These are phyloP conservation scores for Plagodis dolabraria DNA, from an alignment of 2,888 invertebrate genomes.

Conservation along the genomic window DNA sequence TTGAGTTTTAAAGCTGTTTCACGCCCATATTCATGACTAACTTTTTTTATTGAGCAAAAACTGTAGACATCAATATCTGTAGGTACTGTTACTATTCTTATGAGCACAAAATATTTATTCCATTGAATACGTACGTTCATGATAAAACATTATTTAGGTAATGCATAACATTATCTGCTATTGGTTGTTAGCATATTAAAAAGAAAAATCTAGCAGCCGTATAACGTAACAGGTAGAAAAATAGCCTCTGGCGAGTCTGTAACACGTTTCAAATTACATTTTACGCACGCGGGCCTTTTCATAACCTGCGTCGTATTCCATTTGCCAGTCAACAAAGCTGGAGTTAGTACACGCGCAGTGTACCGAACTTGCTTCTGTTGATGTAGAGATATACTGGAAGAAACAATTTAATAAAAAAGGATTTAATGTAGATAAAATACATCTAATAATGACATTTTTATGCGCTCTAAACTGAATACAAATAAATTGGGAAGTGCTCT, in stretches of 20 bases:
- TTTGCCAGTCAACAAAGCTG: constrained; percentile 55
- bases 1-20: too few species aligned
- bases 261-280: constrained; percentile 57
- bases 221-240: constrained; percentile 18
- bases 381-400: constrained; percentile 35
- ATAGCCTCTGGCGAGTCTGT: constrained; percentile 35
- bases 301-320: constrained; percentile 55
- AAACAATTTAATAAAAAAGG: not conserved
- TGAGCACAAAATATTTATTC: too few species aligned
- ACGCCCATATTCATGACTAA: too few species aligned
- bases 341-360: constrained; percentile 39
- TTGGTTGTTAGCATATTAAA: constrained; percentile 29
- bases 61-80: too few species aligned
- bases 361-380: constrained; percentile 31
- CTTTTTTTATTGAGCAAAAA: too few species aligned
- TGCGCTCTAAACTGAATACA: not conserved
- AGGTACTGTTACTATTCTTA: too few species aligned
- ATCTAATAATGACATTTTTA: not conserved
- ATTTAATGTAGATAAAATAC: not conserved
- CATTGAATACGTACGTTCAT: too few species aligned
- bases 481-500: too few species aligned
- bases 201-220: constrained; percentile 20
- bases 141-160: not conserved
- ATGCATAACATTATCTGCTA: constrained; percentile 10
- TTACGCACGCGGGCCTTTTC: constrained; percentile 49